A percentile compares a stretch with the other conserved stretches of the same genome.
phyloP scores from a whole-genome alignment of 2,113 vertebrate species.

The Lota lota region DNA sequence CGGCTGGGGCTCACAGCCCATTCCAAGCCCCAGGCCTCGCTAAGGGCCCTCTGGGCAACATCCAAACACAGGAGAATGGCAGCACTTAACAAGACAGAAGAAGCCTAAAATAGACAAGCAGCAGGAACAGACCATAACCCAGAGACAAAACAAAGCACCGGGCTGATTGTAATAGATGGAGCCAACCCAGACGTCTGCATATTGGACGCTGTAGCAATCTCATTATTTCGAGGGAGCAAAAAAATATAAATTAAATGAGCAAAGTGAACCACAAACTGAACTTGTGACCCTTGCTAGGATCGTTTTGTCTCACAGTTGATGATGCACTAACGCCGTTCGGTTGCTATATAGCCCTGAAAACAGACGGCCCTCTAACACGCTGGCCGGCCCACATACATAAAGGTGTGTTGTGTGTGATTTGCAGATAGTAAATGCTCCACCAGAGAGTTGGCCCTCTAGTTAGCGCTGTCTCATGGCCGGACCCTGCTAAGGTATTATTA shows the following conservation, averaged over 20 bases:
- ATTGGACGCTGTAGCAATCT: slow-evolving; percentile 47
- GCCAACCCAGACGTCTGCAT: slow-evolving; percentile 53
- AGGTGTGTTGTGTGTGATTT: slow-evolving; percentile 49
- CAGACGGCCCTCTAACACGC: slow-evolving; percentile 41
- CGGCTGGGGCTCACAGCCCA: slow-evolving; percentile 59
- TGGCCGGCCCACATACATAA: slow-evolving; percentile 27
- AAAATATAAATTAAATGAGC: slow-evolving; percentile 30
- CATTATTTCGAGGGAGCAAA: slow-evolving; percentile 46
- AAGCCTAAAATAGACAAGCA: slow-evolving; percentile 64
- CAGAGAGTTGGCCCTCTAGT: slow-evolving; percentile 66
- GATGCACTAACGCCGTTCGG: slow-evolving; percentile 46
- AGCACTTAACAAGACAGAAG: slow-evolving; percentile 71
- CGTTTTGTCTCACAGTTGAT: slow-evolving; percentile 59
- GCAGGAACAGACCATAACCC: slow-evolving; percentile 60
- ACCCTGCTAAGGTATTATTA: slow-evolving; percentile 63
- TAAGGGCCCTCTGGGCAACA: slow-evolving; percentile 78
- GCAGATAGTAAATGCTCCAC: slow-evolving; percentile 67
- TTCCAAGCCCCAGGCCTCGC: slow-evolving; percentile 68
- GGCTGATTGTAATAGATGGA: slow-evolving; percentile 58
- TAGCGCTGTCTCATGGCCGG: slow-evolving; percentile 58
- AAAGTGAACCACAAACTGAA: slow-evolving; percentile 66
- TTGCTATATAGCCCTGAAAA: slow-evolving; percentile 40
- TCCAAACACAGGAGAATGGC: slow-evolving; percentile 70
- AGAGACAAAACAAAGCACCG: slow-evolving; percentile 65
- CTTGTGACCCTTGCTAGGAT: slow-evolving; percentile 59